phyloP scores from a whole-genome alignment of 2,888 invertebrate species.

The Acholoe squamosa region DNA sequence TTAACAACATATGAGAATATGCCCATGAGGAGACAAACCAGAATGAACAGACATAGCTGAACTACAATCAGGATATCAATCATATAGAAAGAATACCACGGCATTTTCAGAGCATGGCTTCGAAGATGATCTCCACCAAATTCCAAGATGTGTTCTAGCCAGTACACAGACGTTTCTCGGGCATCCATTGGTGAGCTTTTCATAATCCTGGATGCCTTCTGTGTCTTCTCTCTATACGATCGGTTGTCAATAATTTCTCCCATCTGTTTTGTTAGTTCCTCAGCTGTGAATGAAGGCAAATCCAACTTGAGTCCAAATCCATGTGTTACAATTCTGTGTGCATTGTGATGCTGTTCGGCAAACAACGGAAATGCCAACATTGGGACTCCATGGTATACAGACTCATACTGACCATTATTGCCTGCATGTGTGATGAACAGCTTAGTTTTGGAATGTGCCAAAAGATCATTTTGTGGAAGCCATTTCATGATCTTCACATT shows the following conservation, averaged over 20 bases:
- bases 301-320: conserved; percentile 29
- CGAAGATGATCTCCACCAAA: conserved; percentile 39
- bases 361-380: conserved; percentile 58
- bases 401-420: conserved; percentile 58
- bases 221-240: neutral
- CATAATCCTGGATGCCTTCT: conserved; percentile 44
- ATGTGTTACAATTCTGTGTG: conserved; percentile 1
- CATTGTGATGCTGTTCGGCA: conserved; percentile 62
- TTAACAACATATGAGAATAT: neutral
- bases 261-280: conserved; percentile 34
- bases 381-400: conserved; percentile 60
- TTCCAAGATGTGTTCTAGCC: conserved; percentile 57
- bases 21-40: neutral
- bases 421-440: conserved; percentile 59
- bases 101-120: neutral
- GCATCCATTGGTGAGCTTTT: neutral
- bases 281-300: neutral
- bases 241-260: neutral
- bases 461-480: conserved; percentile 61
- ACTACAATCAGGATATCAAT: conserved; percentile 1
- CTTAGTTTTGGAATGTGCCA: conserved; percentile 52
- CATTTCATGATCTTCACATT: conserved; percentile 50
- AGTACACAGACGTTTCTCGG: neutral
- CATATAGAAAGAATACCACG: conserved; percentile 47
- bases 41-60: neutral